Evolutionary conservation across 2,797 vertebrate species (phyloP), one percentile per base, ranked within the genome.

Genomic region (Craterocephalus amniculus): DNA sequence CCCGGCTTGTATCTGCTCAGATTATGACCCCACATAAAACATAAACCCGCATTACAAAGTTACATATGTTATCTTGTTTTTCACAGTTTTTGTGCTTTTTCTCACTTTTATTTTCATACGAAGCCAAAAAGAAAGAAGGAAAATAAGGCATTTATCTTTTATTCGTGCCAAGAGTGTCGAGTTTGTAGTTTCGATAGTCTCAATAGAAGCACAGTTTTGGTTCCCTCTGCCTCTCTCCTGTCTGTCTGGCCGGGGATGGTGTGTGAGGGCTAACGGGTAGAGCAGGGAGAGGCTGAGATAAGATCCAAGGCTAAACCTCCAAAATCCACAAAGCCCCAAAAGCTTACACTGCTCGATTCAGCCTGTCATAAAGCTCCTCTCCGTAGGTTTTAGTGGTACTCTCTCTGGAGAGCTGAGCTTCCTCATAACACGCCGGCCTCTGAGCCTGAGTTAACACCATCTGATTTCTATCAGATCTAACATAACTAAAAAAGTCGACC

Each of bases 291-390:
- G 64, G 74, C 56, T 18, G 71, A 85, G 81, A 91, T 90, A 88
- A 87, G 59, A 85, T 78, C 79, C 79, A 71, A 84, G 80, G 85
- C 70, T 74, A 76, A 84, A 81, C 70, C 78, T 80, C 74, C 86
- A 80, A 86, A 88, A 81, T 72, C 83, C 83, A 80, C 68, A 79
- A 81, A 87, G 80, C 83, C 80, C 74, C 77, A 68, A 82, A 83
- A 85, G 84, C 86, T 65, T 72, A 58, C 49, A 52, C 38, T 54
- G n/a, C 76, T 72, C 74, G 29, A 70, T 29, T 55, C 52, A 55
- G 52, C 20, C 26, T 29, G 52, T 72, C 83, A 78, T 86, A 83
- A 91, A 88, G 67, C 80, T 16, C 66, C 40, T 63, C 75, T 85
- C 80, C 70, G 74, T 79, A 63, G 76, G 73, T 83, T 89, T 88